These are phyloP conservation scores for Mesitornis unicolor DNA, from an alignment of 2,113 vertebrate species.

Conservation along the genomic window DNA sequence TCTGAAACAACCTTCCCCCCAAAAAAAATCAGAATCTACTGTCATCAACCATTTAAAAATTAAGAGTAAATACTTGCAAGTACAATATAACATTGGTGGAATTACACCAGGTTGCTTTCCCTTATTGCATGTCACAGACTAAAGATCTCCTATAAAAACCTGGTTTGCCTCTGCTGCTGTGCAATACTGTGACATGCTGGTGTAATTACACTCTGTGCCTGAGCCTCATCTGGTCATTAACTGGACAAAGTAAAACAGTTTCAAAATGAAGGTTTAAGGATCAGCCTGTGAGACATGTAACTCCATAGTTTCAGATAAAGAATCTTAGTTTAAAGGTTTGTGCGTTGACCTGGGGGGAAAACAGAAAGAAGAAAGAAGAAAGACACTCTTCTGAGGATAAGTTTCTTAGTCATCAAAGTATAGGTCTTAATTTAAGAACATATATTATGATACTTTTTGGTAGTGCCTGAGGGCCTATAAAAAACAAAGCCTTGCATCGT, in stretches of 20 bases:
- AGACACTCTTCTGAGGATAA: background rate
- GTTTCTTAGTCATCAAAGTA: background rate
- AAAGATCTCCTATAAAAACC: background rate
- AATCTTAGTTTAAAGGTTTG: background rate
- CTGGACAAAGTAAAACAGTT: background rate
- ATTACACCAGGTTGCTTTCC: background rate
- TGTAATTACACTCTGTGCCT: background rate
- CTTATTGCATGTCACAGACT: background rate
- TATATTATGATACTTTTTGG: background rate
- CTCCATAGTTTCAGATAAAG: background rate
- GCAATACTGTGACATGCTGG: background rate
- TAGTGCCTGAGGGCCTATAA: background rate
- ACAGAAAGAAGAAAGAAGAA: background rate
- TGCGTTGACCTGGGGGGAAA: background rate
- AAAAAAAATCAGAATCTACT: background rate
- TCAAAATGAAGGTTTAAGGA: background rate
- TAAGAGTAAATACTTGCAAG: background rate
- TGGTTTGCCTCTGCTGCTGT: background rate
- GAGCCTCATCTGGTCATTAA: background rate
- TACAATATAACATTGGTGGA: background rate
- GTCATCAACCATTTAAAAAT: background rate
- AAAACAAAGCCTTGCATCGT: background rate
- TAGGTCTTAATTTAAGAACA: background rate
- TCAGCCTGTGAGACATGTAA: background rate
- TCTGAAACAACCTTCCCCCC: background rate